Evolutionary conservation across 2,888 invertebrate species (phyloP).

Genomic region (Conomelus anceps): DNA sequence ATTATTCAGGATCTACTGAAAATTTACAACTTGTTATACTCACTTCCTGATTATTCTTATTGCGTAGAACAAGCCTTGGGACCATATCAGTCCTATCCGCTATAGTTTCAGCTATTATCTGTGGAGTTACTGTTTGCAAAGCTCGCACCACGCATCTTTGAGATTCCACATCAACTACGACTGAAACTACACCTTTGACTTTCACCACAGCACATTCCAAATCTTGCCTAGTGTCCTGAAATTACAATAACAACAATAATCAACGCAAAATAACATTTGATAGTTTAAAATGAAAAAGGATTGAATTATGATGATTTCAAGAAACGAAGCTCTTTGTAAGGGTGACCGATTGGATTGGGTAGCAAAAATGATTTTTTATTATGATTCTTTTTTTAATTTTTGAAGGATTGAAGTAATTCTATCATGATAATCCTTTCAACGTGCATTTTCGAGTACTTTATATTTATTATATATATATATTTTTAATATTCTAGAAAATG

Average conservation of each 20-base stretch:
- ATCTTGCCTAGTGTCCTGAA: slow-evolving; percentile 42
- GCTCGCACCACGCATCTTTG: slow-evolving; percentile 44
- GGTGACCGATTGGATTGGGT: no score
- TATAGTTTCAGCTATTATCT: slow-evolving; percentile 42
- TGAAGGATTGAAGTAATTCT: no score
- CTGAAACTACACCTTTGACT: slow-evolving; percentile 42
- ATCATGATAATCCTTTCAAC: no score
- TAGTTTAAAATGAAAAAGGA: background rate
- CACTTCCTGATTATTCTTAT: slow-evolving; percentile 43
- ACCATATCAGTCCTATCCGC: slow-evolving; percentile 41
- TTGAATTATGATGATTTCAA: no score
- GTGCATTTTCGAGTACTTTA: no score
- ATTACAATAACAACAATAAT: background rate
- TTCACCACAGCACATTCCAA: slow-evolving; percentile 42
- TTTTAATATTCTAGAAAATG: no score
- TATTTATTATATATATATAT: no score
- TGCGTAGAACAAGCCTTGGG: slow-evolving; percentile 42
- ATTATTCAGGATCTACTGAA: no score
- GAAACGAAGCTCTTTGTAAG: no score
- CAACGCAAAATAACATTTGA: background rate
- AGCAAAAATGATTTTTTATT: no score
- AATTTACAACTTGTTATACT: no score
- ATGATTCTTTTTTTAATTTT: no score
- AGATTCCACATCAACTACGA: slow-evolving; percentile 44
- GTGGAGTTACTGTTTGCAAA: slow-evolving; percentile 41